A percentile compares a stretch with the other conserved stretches of the same genome.
These are phyloP conservation scores for Aplidium turbinatum DNA, from an alignment of 23 tunicate genomes.

Conservation along the genomic window DNA sequence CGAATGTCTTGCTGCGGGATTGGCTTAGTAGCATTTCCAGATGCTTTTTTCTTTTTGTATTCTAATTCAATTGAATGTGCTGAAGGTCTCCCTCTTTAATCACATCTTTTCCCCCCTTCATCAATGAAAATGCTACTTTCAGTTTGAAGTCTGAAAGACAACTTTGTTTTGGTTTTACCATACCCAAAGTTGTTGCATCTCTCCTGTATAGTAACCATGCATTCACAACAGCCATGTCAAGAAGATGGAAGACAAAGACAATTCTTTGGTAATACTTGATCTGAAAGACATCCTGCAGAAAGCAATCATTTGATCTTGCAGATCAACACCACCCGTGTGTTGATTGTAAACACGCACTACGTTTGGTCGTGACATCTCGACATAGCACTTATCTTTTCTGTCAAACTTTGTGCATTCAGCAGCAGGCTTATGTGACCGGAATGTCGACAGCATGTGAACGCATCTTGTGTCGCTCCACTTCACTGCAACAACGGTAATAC, in stretches of 20 bases:
- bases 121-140: background rate
- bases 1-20: conserved; percentile 14
- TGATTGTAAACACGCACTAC: background rate
- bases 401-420: background rate
- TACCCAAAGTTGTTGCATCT: conserved; percentile 1
- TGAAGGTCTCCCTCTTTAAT: conserved; percentile 17
- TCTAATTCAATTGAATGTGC: background rate
- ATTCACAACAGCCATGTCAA: conserved; percentile 31
- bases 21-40: conserved; percentile 5
- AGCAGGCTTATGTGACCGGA: background rate
- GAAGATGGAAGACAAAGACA: conserved; percentile 18
- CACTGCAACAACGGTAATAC: background rate
- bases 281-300: conserved; percentile 8
- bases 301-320: conserved; percentile 11
- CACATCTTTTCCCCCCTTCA: conserved; percentile 1
- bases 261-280: conserved; percentile 11
- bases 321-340: conserved; percentile 19
- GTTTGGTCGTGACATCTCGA: background rate
- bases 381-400: background rate
- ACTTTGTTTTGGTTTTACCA: background rate
- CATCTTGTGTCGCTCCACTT: conserved; percentile 13
- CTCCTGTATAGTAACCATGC: conserved; percentile 9
- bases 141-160: background rate
- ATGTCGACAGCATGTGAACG: conserved; percentile 6
- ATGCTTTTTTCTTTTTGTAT: conserved; percentile 3